Evolutionary conservation across 2,888 invertebrate species (phyloP), one percentile per base, ranked within the genome.

Genomic region (Nemotelus nigrinus): DNA sequence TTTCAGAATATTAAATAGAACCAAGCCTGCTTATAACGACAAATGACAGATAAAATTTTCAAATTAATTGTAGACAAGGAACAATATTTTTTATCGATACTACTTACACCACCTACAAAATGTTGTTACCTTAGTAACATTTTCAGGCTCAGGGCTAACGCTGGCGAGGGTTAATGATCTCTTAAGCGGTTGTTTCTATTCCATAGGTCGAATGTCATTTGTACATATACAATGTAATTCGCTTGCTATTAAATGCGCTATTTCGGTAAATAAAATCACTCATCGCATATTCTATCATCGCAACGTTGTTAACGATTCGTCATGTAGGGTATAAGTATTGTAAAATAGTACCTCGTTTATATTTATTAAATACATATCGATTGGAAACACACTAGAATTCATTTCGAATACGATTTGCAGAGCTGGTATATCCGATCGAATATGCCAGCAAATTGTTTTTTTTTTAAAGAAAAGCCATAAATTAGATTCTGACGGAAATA

Each of bases 291-390:
- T 67, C 67, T 3, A n/a, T 5, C 67, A 67, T 41, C 58, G 2
- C 57, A 72, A 72, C 58, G 57, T 58, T 72, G 58, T 72, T 44
- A 58, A 45, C 71, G 71, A 58, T 70, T 55, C 55, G 71, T 58
- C 57, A 45, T 58, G 71, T 58, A 72, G 57, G 71, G 57, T 58
- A 72, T 72, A 72, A 58, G 58, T 72, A 58, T 58, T 10, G 53
- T 53, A 25, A 25, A 25, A 25, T 25, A 25, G 25, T 25, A 25
- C 25, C 25, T 25, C 25, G 25, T 25, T 25, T 25, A 25, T 25
- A 25, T 25, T 25, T 25, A 25, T 25, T 25, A 25, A 25, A 25
- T 25, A 25, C 25, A 0, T 25, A 25, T 25, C 25, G 25, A 25
- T 25, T 25, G 25, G 25, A 25, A 25, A 25, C 0, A 25, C 25